Evolutionary conservation across 2,113 vertebrate species (phyloP).

Genomic region (Gallinago media): DNA sequence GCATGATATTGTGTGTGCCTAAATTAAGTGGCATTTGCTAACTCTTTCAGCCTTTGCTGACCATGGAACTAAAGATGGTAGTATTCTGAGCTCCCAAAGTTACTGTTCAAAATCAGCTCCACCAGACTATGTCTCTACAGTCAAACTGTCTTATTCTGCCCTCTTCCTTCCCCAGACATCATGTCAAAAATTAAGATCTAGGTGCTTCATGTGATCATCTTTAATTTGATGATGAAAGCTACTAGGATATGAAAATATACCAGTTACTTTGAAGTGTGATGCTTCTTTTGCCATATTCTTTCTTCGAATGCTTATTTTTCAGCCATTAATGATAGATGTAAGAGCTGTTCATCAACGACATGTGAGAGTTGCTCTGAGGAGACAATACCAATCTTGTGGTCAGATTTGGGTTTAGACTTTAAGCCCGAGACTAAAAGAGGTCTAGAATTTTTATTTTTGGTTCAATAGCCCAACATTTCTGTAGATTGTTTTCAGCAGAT

Average conservation of each 20-base stretch:
- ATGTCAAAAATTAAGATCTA: background rate
- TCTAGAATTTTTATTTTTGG: background rate
- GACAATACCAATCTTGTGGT: background rate
- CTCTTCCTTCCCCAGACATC: background rate
- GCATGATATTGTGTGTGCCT: background rate
- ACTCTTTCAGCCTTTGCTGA: background rate
- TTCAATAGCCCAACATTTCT: conserved; percentile 15
- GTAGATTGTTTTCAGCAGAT: conserved; percentile 22
- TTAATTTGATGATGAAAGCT: background rate
- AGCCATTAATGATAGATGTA: background rate
- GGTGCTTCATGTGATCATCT: background rate
- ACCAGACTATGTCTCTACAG: background rate
- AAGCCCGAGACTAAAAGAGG: background rate
- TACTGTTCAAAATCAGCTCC: background rate
- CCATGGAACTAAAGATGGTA: background rate
- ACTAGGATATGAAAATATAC: background rate
- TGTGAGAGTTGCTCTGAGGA: background rate
- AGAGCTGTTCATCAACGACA: background rate
- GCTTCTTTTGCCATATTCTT: background rate
- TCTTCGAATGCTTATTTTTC: background rate
- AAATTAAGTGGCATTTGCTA: background rate
- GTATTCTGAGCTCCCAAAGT: background rate
- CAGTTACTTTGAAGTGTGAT: background rate
- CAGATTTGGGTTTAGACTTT: background rate
- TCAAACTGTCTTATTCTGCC: background rate